These are phyloP conservation scores for Oxycera nigricornis DNA, from an alignment of 2,888 invertebrate genomes.

Conservation along the genomic window DNA sequence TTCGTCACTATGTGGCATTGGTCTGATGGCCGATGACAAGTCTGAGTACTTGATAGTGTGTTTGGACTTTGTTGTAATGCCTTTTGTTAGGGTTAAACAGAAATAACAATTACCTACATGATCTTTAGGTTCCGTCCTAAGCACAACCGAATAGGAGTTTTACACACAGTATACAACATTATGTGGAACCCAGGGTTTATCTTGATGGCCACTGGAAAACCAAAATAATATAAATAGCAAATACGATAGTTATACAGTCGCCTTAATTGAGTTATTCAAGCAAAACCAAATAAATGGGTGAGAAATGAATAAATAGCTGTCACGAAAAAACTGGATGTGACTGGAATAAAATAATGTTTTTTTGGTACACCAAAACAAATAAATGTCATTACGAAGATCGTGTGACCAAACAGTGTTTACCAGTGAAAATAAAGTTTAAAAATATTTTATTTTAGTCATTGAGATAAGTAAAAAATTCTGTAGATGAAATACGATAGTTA, in stretches of 20 bases:
- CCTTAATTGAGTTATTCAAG: slow-evolving; percentile 1
- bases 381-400: background rate
- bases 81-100: background rate
- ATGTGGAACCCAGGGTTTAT: slow-evolving; percentile 33
- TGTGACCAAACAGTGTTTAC: background rate
- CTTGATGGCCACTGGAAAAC: slow-evolving; percentile 34
- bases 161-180: slow-evolving; percentile 7
- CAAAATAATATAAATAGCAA: slow-evolving; percentile 32
- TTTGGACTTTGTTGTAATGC: background rate
- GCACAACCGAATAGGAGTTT: background rate
- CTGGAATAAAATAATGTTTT: background rate
- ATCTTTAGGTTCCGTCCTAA: slow-evolving; percentile 7
- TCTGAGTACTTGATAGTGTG: background rate
- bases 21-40: background rate
- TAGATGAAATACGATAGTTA: too few relatives aligned
- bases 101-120: slow-evolving; percentile 7
- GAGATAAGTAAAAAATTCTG: too few relatives aligned
- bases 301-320: background rate
- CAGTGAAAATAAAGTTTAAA: background rate
- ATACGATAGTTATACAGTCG: background rate
- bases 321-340: background rate
- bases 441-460: too few relatives aligned
- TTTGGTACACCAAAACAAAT: background rate
- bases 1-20: slow-evolving; percentile 35
- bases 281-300: background rate